phyloP scores from a whole-genome alignment of 2,797 vertebrate genomes.

The Eulemur rubriventer region DNA sequence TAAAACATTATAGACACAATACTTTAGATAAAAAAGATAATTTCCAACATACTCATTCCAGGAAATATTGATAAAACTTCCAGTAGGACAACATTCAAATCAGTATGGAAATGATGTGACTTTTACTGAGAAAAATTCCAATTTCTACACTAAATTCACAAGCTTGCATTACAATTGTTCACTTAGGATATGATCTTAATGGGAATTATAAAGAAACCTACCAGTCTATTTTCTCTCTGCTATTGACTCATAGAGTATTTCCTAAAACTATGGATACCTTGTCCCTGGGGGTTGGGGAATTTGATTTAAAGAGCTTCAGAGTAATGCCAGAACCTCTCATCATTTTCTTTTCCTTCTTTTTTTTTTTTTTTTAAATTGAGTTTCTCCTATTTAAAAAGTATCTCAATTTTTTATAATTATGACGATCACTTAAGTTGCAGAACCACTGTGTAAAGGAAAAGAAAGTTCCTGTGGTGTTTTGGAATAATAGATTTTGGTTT shows the following conservation, averaged over 20 bases:
- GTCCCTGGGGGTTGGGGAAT: not conserved
- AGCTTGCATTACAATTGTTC: not conserved
- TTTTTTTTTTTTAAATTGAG: not conserved
- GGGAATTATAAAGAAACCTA: not conserved
- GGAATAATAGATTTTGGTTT: not conserved
- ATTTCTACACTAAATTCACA: conserved; percentile 1
- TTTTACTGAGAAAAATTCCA: conserved; percentile 35
- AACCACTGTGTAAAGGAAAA: not conserved
- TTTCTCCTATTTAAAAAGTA: not conserved
- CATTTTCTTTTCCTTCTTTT: too few species aligned
- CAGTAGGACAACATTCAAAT: not conserved
- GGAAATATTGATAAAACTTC: not conserved
- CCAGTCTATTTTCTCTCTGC: not conserved
- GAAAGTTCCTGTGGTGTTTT: not conserved
- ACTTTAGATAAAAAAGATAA: not conserved
- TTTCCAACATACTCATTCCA: not conserved
- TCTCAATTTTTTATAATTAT: not conserved
- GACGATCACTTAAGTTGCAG: not conserved
- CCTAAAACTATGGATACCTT: not conserved
- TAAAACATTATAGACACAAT: not conserved
- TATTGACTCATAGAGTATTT: not conserved
- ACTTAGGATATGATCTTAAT: not conserved
- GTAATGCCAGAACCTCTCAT: not conserved
- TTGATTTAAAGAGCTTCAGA: not conserved
- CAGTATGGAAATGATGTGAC: not conserved